A percentile compares a stretch with the other conserved stretches of the same genome.
Conservation (phyloP, 2,797 vertebrate genomes). For the Takifugu rubripes region DNA sequence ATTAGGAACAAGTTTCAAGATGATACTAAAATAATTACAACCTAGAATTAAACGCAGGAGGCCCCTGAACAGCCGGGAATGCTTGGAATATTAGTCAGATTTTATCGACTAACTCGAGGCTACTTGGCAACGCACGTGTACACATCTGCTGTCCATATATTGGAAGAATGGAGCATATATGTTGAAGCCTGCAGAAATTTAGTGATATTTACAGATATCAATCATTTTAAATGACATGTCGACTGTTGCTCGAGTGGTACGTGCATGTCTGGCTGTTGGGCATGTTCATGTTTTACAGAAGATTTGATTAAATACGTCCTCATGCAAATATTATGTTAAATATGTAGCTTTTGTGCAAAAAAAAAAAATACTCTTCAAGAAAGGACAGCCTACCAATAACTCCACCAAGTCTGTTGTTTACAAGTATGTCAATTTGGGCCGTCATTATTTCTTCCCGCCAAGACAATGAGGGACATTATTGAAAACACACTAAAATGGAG, state of each 20-base stretch:
- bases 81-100: background rate
- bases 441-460: slow-evolving; percentile 16
- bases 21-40: background rate
- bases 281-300: too few species aligned
- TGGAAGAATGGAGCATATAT: background rate
- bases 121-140: slow-evolving; percentile 9
- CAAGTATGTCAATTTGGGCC: slow-evolving; percentile 3
- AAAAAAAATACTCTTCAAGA: background rate
- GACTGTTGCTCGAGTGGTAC: too few species aligned
- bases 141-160: background rate
- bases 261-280: too few species aligned
- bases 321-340: too few species aligned
- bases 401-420: slow-evolving; percentile 15
- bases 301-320: too few species aligned
- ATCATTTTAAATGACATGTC: background rate
- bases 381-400: background rate
- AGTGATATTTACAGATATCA: background rate
- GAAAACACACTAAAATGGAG: slow-evolving; percentile 27
- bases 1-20: background rate
- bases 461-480: slow-evolving; percentile 26
- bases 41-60: background rate
- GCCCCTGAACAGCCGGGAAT: background rate
- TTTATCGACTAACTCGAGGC: slow-evolving; percentile 1
- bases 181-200: too few species aligned
- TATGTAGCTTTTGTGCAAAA: too few species aligned